Base-by-base conservation (phyloP, 2,888 invertebrate genomes). In the Tridacna crocea region DNA sequence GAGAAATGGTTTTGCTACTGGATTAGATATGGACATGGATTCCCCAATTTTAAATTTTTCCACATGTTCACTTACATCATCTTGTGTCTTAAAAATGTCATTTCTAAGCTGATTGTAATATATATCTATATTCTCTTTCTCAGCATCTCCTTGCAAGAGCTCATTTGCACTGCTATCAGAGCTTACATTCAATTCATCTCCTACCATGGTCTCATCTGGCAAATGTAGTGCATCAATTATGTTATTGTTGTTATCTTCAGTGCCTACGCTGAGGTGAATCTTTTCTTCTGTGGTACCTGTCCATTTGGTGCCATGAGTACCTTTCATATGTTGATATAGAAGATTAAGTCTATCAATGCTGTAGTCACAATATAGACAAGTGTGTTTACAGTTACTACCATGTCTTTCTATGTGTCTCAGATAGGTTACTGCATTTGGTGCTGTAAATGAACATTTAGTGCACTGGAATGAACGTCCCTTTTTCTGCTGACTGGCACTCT, bases 1-100 rank as follows among this genome's bases (percentile, higher is more conserved):
- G 0, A 91, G 81, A 0, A 88, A 89, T 79, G 83, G 96, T 95
- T 91, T 96, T 95, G 88, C 72, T 96, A 93, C 91, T 83, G 85
- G 79, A 96, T 94, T 19, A 96, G 96, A 61, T 63, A 61, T 70
- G 19, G 79, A 74, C 60, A 82, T 47, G 22, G 77, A 47, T n/a
- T 15, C 68, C 0, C 72, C 79, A 61, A 60, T 60, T 1, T 17
- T 17, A 19, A n/a, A 36, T 1, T 46, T 2, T 15, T 12, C 36
- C 13, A 1, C n/a, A 17, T 8, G 46, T 46, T 66, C 66, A 26
- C 4, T 19, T 46, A 11, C 13, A 8, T 66, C 46, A 36, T 46
- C 12, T 46, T 36, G 36, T 13, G 46, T 46, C 4, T 46, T 46
- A 36, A 66, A 17, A n/a, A n/a, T 13, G 60, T 85, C 82, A 17